Percentiles rank a stretch among this genome's conserved stretches.
Evolutionary conservation across 2,888 invertebrate genomes (phyloP).

Genomic region (Pteria penguin): DNA sequence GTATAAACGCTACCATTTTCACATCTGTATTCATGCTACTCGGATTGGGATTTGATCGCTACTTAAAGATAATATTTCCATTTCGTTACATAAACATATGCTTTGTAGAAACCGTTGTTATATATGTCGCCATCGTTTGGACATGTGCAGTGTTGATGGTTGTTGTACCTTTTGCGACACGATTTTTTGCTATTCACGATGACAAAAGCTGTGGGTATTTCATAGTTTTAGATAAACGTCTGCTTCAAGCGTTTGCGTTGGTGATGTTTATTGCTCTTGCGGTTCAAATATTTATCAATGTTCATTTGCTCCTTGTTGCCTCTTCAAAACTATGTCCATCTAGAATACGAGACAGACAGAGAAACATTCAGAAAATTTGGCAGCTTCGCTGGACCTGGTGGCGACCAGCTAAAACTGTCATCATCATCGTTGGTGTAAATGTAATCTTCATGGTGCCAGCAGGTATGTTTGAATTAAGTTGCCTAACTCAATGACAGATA

Average conservation of each 20-base stretch:
- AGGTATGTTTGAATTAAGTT: neutral
- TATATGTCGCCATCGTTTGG: constrained; percentile 3
- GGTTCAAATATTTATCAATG: constrained; percentile 1
- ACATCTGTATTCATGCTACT: constrained; percentile 4
- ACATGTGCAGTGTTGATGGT: neutral
- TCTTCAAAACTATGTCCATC: constrained; percentile 1
- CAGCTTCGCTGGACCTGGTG: neutral
- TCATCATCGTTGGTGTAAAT: constrained; percentile 12
- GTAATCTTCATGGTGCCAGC: neutral
- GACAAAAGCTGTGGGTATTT: constrained; percentile 6
- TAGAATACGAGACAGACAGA: neutral
- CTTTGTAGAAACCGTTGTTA: neutral
- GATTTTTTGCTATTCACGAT: neutral
- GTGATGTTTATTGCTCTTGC: neutral
- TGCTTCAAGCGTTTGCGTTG: neutral
- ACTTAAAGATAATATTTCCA: constrained; percentile 16
- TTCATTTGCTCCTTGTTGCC: constrained; percentile 1
- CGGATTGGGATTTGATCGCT: constrained; percentile 16
- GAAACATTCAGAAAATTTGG: neutral
- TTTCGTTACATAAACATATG: neutral
- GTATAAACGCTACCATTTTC: neutral
- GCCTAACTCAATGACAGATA: too few species aligned
- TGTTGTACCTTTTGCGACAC: neutral
- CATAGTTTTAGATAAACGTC: neutral
- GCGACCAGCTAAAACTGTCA: constrained; percentile 5